phyloP scores from a whole-genome alignment of 2,797 vertebrate species.

The Pelobates cultripes region DNA sequence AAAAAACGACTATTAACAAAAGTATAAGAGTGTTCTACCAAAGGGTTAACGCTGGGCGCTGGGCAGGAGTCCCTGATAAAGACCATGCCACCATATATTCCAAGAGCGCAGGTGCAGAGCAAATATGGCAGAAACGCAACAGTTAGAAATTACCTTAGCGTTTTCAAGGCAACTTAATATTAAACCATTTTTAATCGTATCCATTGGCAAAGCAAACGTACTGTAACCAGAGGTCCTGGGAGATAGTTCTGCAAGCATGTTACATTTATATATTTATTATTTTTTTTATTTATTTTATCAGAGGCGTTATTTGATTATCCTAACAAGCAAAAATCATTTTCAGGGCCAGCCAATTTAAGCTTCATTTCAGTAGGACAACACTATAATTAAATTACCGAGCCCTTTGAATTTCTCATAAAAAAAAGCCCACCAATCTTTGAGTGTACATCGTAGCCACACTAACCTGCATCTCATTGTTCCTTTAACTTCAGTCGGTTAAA shows the following conservation, averaged over 20 bases:
- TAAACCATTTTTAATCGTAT: too few species aligned
- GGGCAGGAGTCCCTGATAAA: too few species aligned
- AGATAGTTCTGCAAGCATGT: not conserved
- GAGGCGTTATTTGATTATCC: not conserved
- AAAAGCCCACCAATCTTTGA: not conserved
- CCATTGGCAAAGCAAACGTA: too few species aligned
- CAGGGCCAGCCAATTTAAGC: not conserved
- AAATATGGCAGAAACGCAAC: too few species aligned
- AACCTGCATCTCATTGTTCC: not conserved
- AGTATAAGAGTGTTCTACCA: too few species aligned
- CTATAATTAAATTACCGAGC: not conserved
- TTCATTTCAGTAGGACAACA: not conserved
- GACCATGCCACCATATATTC: too few species aligned
- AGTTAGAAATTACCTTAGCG: too few species aligned
- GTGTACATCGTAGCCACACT: not conserved
- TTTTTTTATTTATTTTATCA: not conserved
- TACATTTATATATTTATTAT: not conserved
- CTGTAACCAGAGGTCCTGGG: not conserved
- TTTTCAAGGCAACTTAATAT: too few species aligned
- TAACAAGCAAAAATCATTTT: not conserved
- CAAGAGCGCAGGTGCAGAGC: too few species aligned
- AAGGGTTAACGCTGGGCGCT: too few species aligned
- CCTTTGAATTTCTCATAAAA: not conserved
- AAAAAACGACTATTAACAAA: too few species aligned
- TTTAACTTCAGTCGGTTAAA: conserved; percentile 11